Evolutionary conservation across 1,140 invertebrate genomes (phyloP).

Genomic region (Caenorhabditis brenneri): DNA sequence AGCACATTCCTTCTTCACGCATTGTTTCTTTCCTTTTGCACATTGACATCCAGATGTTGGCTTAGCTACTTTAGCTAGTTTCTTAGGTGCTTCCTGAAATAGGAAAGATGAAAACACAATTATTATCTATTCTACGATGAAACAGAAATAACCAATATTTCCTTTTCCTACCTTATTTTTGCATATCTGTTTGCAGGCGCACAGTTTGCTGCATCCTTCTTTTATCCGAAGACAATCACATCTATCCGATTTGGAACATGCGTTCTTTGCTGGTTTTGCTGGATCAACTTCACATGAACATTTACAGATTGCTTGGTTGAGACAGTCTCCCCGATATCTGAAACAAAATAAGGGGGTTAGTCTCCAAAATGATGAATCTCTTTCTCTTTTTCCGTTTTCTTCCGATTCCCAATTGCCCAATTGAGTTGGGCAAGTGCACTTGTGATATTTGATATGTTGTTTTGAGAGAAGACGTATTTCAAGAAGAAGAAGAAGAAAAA

Average conservation of each 20-base stretch:
- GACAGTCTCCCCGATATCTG: conserved; percentile 70
- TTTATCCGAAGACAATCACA: conserved; percentile 71
- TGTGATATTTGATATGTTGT: conserved; percentile 40
- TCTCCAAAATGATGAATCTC: not conserved
- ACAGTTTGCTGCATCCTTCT: conserved; percentile 69
- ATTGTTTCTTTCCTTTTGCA: conserved; percentile 70
- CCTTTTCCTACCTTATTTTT: conserved; percentile 64
- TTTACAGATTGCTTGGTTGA: conserved; percentile 71
- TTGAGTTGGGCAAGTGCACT: conserved; percentile 7
- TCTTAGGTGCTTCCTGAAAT: conserved; percentile 66
- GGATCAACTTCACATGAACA: conserved; percentile 71
- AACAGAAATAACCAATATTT: too few relatives aligned
- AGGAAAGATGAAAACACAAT: not conserved
- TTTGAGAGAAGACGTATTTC: not conserved
- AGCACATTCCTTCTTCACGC: conserved; percentile 70
- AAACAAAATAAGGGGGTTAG: conserved; percentile 17
- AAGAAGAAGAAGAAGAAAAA: not conserved
- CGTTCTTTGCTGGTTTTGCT: conserved; percentile 71
- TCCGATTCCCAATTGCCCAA: conserved; percentile 27
- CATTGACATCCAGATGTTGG: conserved; percentile 69
- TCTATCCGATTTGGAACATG: conserved; percentile 67
- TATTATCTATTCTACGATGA: not conserved
- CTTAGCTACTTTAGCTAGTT: conserved; percentile 64
- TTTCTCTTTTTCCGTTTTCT: not conserved
- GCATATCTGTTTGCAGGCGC: conserved; percentile 71